These are phyloP conservation scores for Oreochromis tanganicae DNA, from an alignment of 2,113 vertebrate genomes.

Conservation along the genomic window DNA sequence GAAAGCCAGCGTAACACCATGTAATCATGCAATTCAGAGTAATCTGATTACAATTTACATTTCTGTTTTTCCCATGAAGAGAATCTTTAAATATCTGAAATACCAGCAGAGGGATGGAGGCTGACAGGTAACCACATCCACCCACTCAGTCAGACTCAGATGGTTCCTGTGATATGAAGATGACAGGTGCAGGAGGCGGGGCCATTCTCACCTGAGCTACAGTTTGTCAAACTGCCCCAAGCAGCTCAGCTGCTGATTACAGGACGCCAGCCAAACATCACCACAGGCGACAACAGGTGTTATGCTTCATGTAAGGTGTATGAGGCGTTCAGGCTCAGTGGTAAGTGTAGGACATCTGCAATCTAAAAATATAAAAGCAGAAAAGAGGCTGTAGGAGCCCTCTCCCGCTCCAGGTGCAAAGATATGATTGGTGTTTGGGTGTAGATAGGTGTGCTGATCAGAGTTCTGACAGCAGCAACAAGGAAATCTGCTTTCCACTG, in stretches of 20 bases:
- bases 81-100: neutral
- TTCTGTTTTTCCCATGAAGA: neutral
- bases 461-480: neutral
- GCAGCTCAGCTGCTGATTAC: too few species aligned
- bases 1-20: fast-evolving
- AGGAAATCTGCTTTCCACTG: neutral
- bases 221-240: neutral
- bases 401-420: neutral
- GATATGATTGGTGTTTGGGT: neutral
- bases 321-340: fast-evolving
- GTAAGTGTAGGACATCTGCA: fast-evolving
- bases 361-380: neutral
- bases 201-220: neutral
- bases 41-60: neutral
- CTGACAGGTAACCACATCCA: neutral
- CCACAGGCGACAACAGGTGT: too few species aligned
- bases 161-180: neutral
- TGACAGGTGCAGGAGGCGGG: neutral
- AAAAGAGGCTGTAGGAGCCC: neutral
- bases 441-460: neutral
- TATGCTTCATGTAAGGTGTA: neutral
- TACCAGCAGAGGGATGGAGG: neutral
- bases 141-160: neutral
- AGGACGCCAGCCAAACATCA: neutral
- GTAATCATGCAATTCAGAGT: neutral